phyloP scores from a whole-genome alignment of 2,113 vertebrate species.

The Leucosticte australis region DNA sequence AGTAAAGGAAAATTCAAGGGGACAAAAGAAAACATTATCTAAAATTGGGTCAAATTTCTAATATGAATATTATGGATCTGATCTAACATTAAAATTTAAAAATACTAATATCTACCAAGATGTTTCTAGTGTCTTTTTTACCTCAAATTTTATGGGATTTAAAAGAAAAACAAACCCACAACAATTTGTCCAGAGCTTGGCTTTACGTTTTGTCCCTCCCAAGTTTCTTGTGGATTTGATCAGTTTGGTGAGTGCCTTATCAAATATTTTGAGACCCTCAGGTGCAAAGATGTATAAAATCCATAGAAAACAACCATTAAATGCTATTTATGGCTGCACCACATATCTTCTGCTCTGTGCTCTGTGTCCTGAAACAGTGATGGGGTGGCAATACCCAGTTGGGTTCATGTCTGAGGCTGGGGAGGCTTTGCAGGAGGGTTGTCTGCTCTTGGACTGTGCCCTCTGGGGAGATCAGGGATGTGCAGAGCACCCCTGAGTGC shows the following conservation, averaged over 20 bases:
- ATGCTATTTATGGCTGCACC: background rate
- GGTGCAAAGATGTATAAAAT: background rate
- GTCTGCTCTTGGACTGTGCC: background rate
- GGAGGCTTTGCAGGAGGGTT: background rate
- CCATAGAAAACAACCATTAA: background rate
- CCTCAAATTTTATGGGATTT: background rate
- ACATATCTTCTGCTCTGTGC: background rate
- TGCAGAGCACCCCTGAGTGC: background rate
- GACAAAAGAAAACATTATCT: background rate
- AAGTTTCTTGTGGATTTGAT: background rate
- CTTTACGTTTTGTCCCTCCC: background rate
- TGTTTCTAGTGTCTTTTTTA: background rate
- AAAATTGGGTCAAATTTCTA: background rate
- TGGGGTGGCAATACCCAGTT: accelerated
- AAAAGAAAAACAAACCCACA: background rate
- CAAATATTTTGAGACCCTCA: background rate
- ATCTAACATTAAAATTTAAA: background rate
- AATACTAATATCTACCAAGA: background rate
- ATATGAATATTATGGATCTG: background rate
- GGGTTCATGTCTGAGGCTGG: background rate
- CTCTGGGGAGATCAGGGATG: background rate
- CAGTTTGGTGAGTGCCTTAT: background rate
- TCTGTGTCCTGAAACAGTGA: background rate
- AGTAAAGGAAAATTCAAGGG: background rate
- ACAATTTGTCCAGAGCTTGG: background rate